Base-by-base conservation (phyloP, 2,797 vertebrate genomes). In the Lithobates sylvaticus region DNA sequence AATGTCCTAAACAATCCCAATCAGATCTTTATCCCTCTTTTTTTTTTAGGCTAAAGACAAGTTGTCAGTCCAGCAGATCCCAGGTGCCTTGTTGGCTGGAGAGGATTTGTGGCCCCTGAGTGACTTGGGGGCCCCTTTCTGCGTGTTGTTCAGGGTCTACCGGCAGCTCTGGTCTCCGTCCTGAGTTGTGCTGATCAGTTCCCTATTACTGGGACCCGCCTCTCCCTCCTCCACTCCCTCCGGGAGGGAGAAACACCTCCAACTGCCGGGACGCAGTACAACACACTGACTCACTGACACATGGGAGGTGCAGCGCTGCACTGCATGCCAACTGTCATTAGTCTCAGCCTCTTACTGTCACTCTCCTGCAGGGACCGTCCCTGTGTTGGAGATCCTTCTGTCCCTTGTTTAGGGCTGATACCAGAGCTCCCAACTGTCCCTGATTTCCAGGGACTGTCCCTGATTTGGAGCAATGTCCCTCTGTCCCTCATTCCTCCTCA, bases 201-300 rank as follows among this genome's bases (percentile, higher is more conserved):
- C 32, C 64, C 65, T n/a, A 68, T 65, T 32, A 23, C 39, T 32
- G 2, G 23, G 10, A 39, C 64, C 3, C 4, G 42, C 23, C 18
- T 54, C 29, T 68, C 36, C 36, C 21, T 42, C 18, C 82, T 26
- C 10, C 65, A 58, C 82, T 54, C 75, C 73, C 64, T 10, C 65
- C 23, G 36, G 65, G 5, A 42, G 18, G n/a, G 61, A 54, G 73
- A 23, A 36, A n/a, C 44, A 50, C 71, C 72, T 68, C 80, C 81
- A 47, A 26, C 6, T 34, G 39, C 81, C 21, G 16, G 54, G 32
- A n/a, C 6, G 13, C 36, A 21, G 32, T 29, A 15, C 44, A 16
- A 54, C 16, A 18, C 4, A 16, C 13, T 16, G 15, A 54, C 50
- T 54, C 50, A 54, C 50, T 54, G 50, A 54, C 50, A 54, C 50